phyloP scores from a whole-genome alignment of 2,797 vertebrate species.

The Thunnus albacares region DNA sequence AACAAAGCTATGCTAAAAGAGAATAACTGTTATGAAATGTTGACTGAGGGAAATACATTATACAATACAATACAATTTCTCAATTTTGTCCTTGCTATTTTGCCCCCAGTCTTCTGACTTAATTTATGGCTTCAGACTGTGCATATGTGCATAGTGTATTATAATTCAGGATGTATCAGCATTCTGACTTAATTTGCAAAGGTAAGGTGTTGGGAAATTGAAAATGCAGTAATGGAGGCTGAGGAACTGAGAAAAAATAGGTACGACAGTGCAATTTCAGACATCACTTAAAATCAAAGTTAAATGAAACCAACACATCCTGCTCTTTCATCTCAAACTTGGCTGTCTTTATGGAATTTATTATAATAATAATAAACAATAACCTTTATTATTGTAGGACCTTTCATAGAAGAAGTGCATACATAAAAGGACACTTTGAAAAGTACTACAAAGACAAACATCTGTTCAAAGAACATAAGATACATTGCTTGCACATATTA shows the following conservation, averaged over 20 bases:
- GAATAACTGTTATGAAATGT: constrained; percentile 19
- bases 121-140: constrained; percentile 6
- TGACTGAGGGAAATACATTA: not conserved
- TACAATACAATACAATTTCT: not conserved
- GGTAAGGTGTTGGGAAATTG: constrained; percentile 29
- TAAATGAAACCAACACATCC: not conserved
- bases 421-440: not conserved
- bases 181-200: constrained; percentile 37
- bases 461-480: not conserved
- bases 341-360: not conserved
- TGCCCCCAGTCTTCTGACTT: not conserved
- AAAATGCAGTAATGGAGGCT: constrained; percentile 22
- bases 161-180: constrained; percentile 3
- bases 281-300: constrained; percentile 11
- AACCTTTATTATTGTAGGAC: not conserved
- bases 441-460: not conserved
- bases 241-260: not conserved
- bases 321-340: not conserved
- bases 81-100: not conserved
- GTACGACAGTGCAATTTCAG: constrained; percentile 8
- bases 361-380: not conserved
- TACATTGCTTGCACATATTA: constrained; percentile 4
- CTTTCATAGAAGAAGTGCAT: not conserved
- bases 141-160: not conserved
- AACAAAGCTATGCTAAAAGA: constrained; percentile 15